Base-by-base conservation (phyloP, 1,140 invertebrate species). In the Drosophila ficusphila region DNA sequence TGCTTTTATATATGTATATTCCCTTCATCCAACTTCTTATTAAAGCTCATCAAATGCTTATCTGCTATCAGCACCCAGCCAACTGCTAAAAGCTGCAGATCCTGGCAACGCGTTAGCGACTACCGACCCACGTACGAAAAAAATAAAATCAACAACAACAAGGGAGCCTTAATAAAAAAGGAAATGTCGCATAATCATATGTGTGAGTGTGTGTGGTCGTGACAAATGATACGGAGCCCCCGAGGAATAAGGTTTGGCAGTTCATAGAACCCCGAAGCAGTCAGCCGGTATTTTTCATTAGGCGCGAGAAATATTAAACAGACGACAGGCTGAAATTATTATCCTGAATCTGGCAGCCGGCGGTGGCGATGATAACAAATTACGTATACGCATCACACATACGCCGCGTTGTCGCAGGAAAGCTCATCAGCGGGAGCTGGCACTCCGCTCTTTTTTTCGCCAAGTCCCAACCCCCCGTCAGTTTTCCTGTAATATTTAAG, bases 31-130 rank as follows among this genome's bases (percentile, higher is more conserved):
- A 65, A 82, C 88, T 77, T 68, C 64, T 79, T 58, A 88, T 82
- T 70, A 86, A 88, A 77, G 77, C 81, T 88, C 81, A 88, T 86
- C 81, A 86, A 86, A 88, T 81, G 81, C 82, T 86, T 86, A 86
- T 86, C 81, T 77, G 77, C 73, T 81, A 86, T 86, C 81, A 88
- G 76, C 79, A 67, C 74, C 49, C 81, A 76, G 71, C 79, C 78
- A 79, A 88, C 85, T 88, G 76, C 77, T 71, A 68, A 58, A 62
- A 79, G 76, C 76, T 53, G 58, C 52, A 38, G 47, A 38, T 39
- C 27, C 57, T 57, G 52, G 54, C 60, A 41, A 74, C 48, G 52
- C 51, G 74, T 67, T 67, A 67, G 39, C 56, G 64, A 60, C 57
- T 57, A 44, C 70, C 18, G n/a, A 25, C 33, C 16, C 18, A 69